Evolutionary conservation across 2,113 vertebrate genomes (phyloP), one percentile per base, ranked within the genome.

Genomic region (Sorex fumeus): DNA sequence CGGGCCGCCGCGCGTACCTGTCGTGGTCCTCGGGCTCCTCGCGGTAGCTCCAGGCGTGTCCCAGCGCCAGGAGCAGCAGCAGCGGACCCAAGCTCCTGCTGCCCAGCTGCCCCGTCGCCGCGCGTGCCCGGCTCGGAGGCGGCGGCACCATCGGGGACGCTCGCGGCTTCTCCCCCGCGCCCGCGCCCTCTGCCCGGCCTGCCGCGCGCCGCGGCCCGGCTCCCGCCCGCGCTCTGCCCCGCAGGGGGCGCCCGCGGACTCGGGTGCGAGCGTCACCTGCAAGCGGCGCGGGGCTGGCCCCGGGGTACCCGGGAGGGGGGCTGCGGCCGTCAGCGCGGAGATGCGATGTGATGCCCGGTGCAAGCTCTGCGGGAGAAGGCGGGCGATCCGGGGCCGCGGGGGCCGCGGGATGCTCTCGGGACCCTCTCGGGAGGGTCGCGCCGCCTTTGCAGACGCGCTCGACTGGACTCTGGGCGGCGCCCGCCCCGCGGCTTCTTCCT

Each of bases 11-110:
- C 81, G 93, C 97, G 94, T 97, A 98, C 99, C 99, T 98, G 98
- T 98, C 97, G 75, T 96, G 96, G 94, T 98, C 98, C 97, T 98
- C 98, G 34, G 98, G 93, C 94, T 98, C 98, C 84, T 99, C 98
- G 67, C 98, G 98, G 98, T 98, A 99, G 94, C 98, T 99, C 99
- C 98, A 99, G 21, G 98, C 96, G 94, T 98, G 97, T 77, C 98
- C 98, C 78, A 97, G 97, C 0, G 98, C 98, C 97, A 98, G 97
- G 86, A 97, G 97, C 93, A 98, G 96, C 19, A 98, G 96, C 94
- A 98, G 97, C 84, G 96, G 96, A 88, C 96, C 97, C 96, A 98
- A 95, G 96, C 97, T 97, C 94, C 95, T 95, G 97, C 95, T 95
- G 97, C 94, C 91, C 95, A 96, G 96, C 93, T 93, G 97, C 80